Evolutionary conservation across 1,140 invertebrate species (phyloP), one percentile per base, ranked within the genome.

Genomic region (Calliopsis andreniformis): DNA sequence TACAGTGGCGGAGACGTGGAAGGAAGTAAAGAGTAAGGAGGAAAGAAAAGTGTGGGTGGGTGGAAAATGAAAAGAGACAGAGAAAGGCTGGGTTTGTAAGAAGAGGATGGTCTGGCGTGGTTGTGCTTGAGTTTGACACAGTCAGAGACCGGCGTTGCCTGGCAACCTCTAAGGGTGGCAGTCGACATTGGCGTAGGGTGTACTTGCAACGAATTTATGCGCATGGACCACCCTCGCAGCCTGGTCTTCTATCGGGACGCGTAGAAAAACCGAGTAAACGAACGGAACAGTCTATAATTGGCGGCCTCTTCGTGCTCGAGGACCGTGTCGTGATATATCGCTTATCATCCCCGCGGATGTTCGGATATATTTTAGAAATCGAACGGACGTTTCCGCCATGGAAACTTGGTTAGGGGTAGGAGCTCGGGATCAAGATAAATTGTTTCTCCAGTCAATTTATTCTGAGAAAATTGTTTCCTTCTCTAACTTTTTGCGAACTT

Each of bases 81-180:
- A 23, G 51, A 30, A 10, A 51, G 64, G 18, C n/a, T 16, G 71
- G 12, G 53, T 43, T 79, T 6, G 64, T 67, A 76, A 83, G 80
- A 83, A 83, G 82, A 70, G 82, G 35, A 79, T 62, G 62, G 81
- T 51, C 35, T 53, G 55, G 43, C 71, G 51, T 71, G 78, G 64
- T 83, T 68, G 79, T 86, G 85, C 83, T 89, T 79, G 83, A 89
- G 87, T 91, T 91, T 91, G 90, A 91, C 89, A 91, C 89, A 91
- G 90, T 91, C 80, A 89, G 90, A 90, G 86, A 66, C 80, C 84
- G 69, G 82, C 78, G 89, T 91, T 91, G 90, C 89, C 67, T 83
- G 87, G 89, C 89, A 91, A 91, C 89, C 81, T 88, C 71, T 84
- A 83, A 86, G 86, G 87, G 87, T 89, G 87, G 86, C 87, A 84